Evolutionary conservation across 2,113 vertebrate genomes (phyloP).

Genomic region (Choloepus hoffmanni): DNA sequence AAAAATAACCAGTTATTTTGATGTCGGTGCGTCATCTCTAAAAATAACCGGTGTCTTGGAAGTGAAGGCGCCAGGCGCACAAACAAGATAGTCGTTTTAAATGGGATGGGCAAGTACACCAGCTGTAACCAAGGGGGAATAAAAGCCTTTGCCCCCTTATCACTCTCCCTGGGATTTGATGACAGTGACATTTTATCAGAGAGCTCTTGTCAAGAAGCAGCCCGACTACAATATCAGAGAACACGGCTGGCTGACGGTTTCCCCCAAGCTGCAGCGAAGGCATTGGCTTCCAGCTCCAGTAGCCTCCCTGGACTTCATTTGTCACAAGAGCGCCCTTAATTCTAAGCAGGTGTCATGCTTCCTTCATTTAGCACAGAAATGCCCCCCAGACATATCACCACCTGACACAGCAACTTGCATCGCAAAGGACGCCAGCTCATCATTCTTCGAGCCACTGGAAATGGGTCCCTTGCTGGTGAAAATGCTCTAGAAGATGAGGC

Average conservation of each 20-base stretch:
- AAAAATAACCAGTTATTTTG: conserved; percentile 69
- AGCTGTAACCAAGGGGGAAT: neutral
- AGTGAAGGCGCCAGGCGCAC: neutral
- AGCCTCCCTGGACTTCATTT: neutral
- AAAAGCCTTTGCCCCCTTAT: neutral
- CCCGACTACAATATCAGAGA: neutral
- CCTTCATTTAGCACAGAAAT: neutral
- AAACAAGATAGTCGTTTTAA: neutral
- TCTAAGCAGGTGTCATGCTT: neutral
- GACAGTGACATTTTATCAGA: neutral
- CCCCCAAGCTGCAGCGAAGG: neutral
- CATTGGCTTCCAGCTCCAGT: neutral
- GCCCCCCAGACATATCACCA: neutral
- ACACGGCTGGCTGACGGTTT: rapidly evolving
- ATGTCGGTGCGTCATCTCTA: conserved; percentile 65
- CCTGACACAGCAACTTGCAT: neutral
- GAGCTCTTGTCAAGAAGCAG: neutral
- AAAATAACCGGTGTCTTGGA: conserved; percentile 47
- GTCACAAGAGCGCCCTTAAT: rapidly evolving
- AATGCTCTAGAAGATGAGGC: rapidly evolving
- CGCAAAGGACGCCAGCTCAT: neutral
- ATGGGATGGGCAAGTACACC: neutral
- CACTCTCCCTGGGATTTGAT: neutral
- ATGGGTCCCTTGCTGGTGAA: neutral
- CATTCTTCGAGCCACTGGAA: neutral